A percentile compares a stretch with the other conserved stretches of the same genome.
Conservation (phyloP, 2,888 invertebrate genomes). For the Cataglyphis albicans region DNA sequence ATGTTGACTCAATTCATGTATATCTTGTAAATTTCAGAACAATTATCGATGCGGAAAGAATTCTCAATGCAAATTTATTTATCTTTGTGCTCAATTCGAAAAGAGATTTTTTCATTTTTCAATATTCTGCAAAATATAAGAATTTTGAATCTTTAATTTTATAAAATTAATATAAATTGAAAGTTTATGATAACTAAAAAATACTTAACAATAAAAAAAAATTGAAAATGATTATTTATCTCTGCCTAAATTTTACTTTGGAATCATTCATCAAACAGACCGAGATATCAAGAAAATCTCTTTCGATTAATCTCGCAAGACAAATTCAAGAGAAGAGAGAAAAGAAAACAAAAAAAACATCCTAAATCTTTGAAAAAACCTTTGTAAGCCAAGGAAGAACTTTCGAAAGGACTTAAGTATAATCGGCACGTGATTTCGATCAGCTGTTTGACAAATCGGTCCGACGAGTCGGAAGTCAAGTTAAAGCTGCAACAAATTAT, state of each 20-base stretch:
- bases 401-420: not conserved
- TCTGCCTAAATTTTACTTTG: not conserved
- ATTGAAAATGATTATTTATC: not conserved
- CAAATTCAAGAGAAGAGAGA: not conserved
- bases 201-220: not conserved
- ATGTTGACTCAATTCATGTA: conserved; percentile 16
- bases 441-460: conserved; percentile 8
- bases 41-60: conserved; percentile 9
- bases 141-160: not conserved
- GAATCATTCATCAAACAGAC: not conserved
- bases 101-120: conserved; percentile 8
- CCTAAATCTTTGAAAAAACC: not conserved
- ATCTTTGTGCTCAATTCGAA: not conserved
- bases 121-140: not conserved
- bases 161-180: not conserved
- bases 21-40: conserved; percentile 25
- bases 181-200: conserved; percentile 5
- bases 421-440: conserved; percentile 2
- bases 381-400: not conserved
- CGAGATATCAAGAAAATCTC: not conserved
- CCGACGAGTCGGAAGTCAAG: not conserved
- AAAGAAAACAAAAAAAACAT: not conserved
- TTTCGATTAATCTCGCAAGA: not conserved
- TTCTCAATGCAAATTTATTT: conserved; percentile 3
- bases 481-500: conserved; percentile 8